These are phyloP conservation scores for Diplosoma virens DNA, from an alignment of 23 tunicate species.

Conservation along the genomic window DNA sequence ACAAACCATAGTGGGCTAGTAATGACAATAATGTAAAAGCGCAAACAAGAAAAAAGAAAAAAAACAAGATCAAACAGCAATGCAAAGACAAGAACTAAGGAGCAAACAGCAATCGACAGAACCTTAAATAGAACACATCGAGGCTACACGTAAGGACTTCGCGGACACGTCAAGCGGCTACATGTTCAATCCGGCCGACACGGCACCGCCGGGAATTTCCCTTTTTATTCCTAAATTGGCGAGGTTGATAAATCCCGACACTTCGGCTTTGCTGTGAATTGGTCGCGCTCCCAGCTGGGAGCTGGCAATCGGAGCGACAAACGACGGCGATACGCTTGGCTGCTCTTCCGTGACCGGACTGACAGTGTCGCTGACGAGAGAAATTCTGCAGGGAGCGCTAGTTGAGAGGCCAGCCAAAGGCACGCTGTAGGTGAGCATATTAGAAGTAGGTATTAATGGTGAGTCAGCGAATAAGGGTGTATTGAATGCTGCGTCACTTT, in stretches of 20 bases:
- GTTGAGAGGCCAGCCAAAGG: slow-evolving; percentile 21
- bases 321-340: slow-evolving; percentile 6
- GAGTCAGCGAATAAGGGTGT: neutral
- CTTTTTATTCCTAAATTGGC: neutral
- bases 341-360: slow-evolving; percentile 4
- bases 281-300: neutral
- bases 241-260: neutral
- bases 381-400: neutral
- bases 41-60: too few relatives aligned
- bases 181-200: neutral
- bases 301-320: neutral
- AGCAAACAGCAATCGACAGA: too few relatives aligned
- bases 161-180: too few relatives aligned
- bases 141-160: too few relatives aligned
- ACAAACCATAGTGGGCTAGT: too few relatives aligned
- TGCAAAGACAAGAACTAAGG: too few relatives aligned
- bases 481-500: neutral
- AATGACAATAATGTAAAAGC: too few relatives aligned
- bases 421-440: neutral
- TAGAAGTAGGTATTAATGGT: neutral
- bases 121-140: too few relatives aligned
- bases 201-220: neutral
- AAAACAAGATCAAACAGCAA: too few relatives aligned
- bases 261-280: neutral
- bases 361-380: neutral